Evolutionary conservation across 1,140 invertebrate species (phyloP).

Genomic region (Trachymyrmex cornetzi): DNA sequence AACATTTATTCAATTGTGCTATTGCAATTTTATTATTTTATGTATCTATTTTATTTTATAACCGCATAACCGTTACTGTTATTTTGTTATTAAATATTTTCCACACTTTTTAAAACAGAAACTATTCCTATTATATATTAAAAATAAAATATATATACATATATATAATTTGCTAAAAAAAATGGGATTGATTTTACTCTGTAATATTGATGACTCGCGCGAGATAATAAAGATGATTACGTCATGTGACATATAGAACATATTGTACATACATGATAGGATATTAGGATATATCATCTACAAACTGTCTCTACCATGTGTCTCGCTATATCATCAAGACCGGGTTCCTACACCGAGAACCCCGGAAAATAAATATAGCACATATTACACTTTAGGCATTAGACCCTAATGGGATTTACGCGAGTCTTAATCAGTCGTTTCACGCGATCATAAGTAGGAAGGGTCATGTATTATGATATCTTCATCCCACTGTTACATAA

Average conservation of each 20-base stretch:
- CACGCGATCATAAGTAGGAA: slow-evolving; percentile 45
- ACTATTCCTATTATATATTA: background rate
- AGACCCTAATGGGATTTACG: slow-evolving; percentile 73
- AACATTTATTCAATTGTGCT: background rate
- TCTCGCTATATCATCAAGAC: slow-evolving; percentile 62
- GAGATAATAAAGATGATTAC: slow-evolving; percentile 21
- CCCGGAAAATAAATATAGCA: slow-evolving; percentile 69
- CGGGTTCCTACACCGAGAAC: slow-evolving; percentile 48
- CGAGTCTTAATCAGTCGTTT: slow-evolving; percentile 71
- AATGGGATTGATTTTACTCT: slow-evolving; percentile 9
- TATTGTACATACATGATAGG: slow-evolving; percentile 40
- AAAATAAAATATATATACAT: background rate
- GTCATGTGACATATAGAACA: background rate
- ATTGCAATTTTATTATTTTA: background rate
- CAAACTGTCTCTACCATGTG: slow-evolving; percentile 64
- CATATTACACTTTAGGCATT: slow-evolving; percentile 71
- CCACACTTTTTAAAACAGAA: background rate
- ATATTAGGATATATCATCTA: slow-evolving; percentile 48
- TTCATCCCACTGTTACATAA: background rate
- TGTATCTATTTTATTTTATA: background rate
- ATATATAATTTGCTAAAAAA: background rate
- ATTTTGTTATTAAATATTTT: background rate
- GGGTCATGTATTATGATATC: slow-evolving; percentile 58
- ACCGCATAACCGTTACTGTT: background rate
- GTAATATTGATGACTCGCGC: background rate